phyloP scores from a whole-genome alignment of 2,113 vertebrate species.

The Scomber colias region DNA sequence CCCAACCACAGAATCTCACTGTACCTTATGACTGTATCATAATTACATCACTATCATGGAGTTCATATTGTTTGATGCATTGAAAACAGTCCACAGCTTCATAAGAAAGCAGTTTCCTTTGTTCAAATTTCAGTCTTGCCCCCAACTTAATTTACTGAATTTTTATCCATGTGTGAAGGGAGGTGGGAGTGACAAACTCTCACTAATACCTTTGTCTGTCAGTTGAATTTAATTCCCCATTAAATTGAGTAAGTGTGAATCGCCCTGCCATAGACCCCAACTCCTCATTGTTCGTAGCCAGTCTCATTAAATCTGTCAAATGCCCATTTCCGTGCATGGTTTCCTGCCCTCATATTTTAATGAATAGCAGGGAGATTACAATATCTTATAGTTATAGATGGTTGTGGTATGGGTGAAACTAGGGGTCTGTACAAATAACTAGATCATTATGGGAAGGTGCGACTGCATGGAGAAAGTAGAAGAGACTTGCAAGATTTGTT shows the following conservation, averaged over 20 bases:
- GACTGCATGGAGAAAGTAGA: slow-evolving; percentile 25
- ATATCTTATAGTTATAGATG: slow-evolving; percentile 51
- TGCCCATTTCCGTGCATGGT: slow-evolving; percentile 55
- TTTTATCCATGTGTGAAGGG: slow-evolving; percentile 33
- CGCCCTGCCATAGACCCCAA: slow-evolving; percentile 52
- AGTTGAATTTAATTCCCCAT: slow-evolving; percentile 73
- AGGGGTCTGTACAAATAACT: slow-evolving; percentile 41
- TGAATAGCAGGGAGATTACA: slow-evolving; percentile 63
- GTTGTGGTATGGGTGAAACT: slow-evolving; percentile 27
- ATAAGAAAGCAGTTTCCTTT: slow-evolving; percentile 25
- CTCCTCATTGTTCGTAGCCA: slow-evolving; percentile 60
- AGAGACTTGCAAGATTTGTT: not conserved
- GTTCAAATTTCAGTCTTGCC: slow-evolving; percentile 40
- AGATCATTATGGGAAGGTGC: slow-evolving; percentile 45
- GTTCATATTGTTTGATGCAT: slow-evolving; percentile 10
- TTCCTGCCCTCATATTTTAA: slow-evolving; percentile 69
- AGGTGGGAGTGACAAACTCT: slow-evolving; percentile 56
- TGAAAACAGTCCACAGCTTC: slow-evolving; percentile 14
- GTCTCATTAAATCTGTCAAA: slow-evolving; percentile 79
- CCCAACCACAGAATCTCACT: not conserved
- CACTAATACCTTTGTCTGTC: slow-evolving; percentile 64
- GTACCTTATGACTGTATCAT: slow-evolving; percentile 11
- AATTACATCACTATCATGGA: slow-evolving; percentile 8
- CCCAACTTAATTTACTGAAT: slow-evolving; percentile 33
- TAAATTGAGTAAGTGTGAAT: slow-evolving; percentile 71